A percentile compares a stretch with the other conserved stretches of the same genome.
These are phyloP conservation scores for Acanthococcus lagerstroemiae DNA, from an alignment of 2,888 invertebrate genomes.

Conservation along the genomic window DNA sequence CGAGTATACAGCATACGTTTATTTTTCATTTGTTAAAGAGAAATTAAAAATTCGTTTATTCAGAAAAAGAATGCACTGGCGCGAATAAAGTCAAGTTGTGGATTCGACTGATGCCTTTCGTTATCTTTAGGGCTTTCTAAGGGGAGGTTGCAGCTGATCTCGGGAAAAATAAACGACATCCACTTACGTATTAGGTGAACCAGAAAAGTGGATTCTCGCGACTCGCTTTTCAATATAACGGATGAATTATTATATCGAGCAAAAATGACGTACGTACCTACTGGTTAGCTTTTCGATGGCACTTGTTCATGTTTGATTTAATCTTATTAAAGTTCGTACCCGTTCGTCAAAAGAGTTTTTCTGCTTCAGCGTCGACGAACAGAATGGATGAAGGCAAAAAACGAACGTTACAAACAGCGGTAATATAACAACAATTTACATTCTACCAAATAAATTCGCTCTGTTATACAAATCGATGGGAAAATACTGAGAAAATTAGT, in stretches of 20 bases:
- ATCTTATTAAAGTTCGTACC: slow-evolving; percentile 18
- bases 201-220: slow-evolving; percentile 26
- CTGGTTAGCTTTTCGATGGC: slow-evolving; percentile 23
- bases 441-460: neutral
- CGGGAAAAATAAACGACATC: slow-evolving; percentile 21
- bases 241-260: slow-evolving; percentile 4
- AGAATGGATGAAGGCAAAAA: neutral
- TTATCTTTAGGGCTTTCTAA: slow-evolving; percentile 19
- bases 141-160: slow-evolving; percentile 23
- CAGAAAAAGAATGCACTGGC: slow-evolving; percentile 1
- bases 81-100: slow-evolving; percentile 9
- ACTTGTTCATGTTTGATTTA: slow-evolving; percentile 27
- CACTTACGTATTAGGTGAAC: slow-evolving; percentile 17
- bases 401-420: neutral
- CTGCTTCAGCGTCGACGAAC: neutral
- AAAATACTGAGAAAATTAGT: too few species aligned
- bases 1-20: neutral
- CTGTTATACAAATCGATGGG: neutral
- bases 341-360: slow-evolving; percentile 3
- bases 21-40: neutral
- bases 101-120: slow-evolving; percentile 10
- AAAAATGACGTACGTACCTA: slow-evolving; percentile 17
- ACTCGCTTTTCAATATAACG: slow-evolving; percentile 4
- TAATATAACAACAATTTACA: neutral
- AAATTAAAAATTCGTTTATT: slow-evolving; percentile 11